Conservation (phyloP, 1,140 invertebrate genomes). For the Scaptodrosophila lebanonensis region DNA sequence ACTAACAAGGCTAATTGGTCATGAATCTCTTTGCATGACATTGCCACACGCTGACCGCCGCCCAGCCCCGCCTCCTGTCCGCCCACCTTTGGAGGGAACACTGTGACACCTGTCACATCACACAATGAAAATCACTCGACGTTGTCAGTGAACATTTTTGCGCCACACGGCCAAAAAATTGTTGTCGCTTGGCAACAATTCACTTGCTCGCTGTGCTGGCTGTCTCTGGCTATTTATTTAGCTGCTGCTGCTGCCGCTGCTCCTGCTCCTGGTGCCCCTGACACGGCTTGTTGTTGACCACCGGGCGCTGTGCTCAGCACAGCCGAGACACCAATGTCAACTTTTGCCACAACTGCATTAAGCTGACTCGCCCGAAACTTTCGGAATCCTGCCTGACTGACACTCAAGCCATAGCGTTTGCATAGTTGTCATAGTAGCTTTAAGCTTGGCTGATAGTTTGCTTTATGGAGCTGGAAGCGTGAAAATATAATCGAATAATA, state of each 20-base stretch:
- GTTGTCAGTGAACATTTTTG: constrained; percentile 2
- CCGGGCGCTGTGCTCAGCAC: background rate
- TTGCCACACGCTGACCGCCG: constrained; percentile 33
- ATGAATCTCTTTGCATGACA: constrained; percentile 54
- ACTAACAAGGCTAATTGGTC: constrained; percentile 75
- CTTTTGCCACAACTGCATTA: too few relatives aligned
- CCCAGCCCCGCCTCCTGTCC: constrained; percentile 38
- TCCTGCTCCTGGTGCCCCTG: too few relatives aligned
- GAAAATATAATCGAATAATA: too few relatives aligned
- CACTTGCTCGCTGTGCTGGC: constrained; percentile 15
- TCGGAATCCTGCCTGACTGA: too few relatives aligned
- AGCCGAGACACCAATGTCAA: too few relatives aligned
- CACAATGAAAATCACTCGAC: constrained; percentile 72
- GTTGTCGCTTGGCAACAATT: constrained; percentile 52
- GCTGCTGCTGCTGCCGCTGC: constrained; percentile 28
- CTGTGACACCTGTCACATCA: constrained; percentile 70
- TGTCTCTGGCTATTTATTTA: constrained; percentile 59
- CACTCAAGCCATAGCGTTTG: too few relatives aligned
- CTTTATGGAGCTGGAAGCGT: too few relatives aligned
- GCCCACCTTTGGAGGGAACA: constrained; percentile 32
- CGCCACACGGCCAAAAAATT: constrained; percentile 17
- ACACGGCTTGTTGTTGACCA: too few relatives aligned
- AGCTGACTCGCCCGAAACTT: too few relatives aligned
- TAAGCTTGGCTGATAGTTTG: too few relatives aligned
- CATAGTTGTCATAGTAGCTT: too few relatives aligned